Conservation (phyloP, 2,888 invertebrate species). For the Euplexia lucipara region DNA sequence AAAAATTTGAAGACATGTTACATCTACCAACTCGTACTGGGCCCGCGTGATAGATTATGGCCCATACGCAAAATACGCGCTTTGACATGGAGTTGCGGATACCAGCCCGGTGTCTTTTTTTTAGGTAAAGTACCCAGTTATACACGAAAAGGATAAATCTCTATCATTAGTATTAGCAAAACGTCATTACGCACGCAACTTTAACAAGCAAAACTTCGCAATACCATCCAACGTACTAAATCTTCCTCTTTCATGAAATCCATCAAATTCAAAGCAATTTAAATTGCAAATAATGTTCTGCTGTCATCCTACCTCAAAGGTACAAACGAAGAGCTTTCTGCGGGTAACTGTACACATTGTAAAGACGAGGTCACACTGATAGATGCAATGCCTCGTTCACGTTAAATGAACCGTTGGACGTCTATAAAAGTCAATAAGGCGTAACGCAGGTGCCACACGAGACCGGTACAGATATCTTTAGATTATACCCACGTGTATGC, state of each 20-base stretch:
- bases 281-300: slow-evolving; percentile 44
- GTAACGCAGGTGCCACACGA: slow-evolving; percentile 74
- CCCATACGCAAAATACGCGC: too few species aligned
- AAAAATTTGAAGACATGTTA: too few species aligned
- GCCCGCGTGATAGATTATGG: too few species aligned
- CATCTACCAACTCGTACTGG: too few species aligned
- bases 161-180: slow-evolving; percentile 1
- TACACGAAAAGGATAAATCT: neutral
- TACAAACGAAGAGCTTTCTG: slow-evolving; percentile 23
- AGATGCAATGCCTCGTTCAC: slow-evolving; percentile 42
- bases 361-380: slow-evolving; percentile 47
- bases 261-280: slow-evolving; percentile 30
- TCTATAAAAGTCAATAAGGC: slow-evolving; percentile 75
- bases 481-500: slow-evolving; percentile 55
- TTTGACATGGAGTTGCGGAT: too few species aligned
- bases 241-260: slow-evolving; percentile 21
- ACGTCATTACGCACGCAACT: neutral
- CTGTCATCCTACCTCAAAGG: slow-evolving; percentile 30
- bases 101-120: too few species aligned
- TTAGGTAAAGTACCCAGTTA: too few species aligned
- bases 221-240: slow-evolving; percentile 1
- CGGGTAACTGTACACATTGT: slow-evolving; percentile 38
- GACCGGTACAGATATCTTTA: slow-evolving; percentile 59
- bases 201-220: slow-evolving; percentile 8
- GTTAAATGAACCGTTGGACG: slow-evolving; percentile 72